Conservation (phyloP, 2,797 vertebrate genomes). For the Phataginus tetradactyla region DNA sequence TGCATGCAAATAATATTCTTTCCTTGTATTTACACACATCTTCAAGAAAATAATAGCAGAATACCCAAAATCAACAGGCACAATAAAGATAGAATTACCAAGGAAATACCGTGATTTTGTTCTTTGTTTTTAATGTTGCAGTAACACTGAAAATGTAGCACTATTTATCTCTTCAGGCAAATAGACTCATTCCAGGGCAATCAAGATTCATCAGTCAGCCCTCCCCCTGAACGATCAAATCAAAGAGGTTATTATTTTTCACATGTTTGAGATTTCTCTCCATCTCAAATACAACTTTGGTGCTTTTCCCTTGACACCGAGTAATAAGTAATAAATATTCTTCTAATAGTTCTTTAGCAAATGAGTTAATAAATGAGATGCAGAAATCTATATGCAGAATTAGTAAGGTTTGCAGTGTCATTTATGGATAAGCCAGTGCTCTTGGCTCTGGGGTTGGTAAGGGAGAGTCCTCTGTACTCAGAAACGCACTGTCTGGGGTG, state of each 20-base stretch:
- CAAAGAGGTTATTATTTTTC: background rate
- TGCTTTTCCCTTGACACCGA: background rate
- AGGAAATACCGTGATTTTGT: background rate
- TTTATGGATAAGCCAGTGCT: background rate
- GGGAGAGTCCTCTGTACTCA: background rate
- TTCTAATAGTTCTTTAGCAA: constrained; percentile 6
- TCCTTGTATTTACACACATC: background rate
- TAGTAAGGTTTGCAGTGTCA: background rate
- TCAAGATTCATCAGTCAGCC: background rate
- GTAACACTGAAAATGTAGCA: background rate
- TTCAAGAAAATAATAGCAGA: constrained; percentile 19
- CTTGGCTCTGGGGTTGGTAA: background rate
- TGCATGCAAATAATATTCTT: background rate
- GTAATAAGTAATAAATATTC: constrained; percentile 40
- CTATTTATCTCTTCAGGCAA: constrained; percentile 19
- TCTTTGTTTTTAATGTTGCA: background rate
- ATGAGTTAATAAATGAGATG: background rate
- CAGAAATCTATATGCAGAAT: constrained; percentile 26
- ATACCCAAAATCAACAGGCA: background rate
- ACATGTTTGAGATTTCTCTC: background rate
- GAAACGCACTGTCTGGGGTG: too few relatives aligned
- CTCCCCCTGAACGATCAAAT: background rate
- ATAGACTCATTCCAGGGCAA: constrained; percentile 30
- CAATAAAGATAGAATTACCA: constrained; percentile 17
- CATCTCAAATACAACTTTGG: background rate